phyloP scores from a whole-genome alignment of 2,113 vertebrate species.

The Apus apus region DNA sequence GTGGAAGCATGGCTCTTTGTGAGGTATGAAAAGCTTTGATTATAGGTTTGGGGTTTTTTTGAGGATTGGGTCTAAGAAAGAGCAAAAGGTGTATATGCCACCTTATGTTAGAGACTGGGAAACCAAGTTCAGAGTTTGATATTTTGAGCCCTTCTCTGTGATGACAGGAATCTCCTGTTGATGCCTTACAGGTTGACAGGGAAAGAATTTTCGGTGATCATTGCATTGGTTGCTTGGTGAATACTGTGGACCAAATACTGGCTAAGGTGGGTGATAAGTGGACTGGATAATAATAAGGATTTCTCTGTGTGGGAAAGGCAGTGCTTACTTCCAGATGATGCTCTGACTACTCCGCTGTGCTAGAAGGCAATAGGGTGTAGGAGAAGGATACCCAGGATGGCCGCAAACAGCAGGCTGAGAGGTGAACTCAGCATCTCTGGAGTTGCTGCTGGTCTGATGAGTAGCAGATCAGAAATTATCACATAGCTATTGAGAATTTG shows the following conservation, averaged over 20 bases:
- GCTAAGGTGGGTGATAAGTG: rapidly evolving
- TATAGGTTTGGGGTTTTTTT: background rate
- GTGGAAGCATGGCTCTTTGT: background rate
- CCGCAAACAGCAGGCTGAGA: background rate
- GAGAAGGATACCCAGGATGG: background rate
- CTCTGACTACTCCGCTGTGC: background rate
- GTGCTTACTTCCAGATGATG: background rate
- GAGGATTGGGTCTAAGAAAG: background rate
- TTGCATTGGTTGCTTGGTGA: rapidly evolving
- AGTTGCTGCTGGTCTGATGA: background rate
- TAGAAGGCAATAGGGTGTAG: rapidly evolving
- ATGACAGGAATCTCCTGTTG: background rate
- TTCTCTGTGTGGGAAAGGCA: background rate
- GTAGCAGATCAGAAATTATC: background rate
- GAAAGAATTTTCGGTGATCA: background rate
- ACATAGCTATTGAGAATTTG: background rate
- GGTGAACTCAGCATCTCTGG: rapidly evolving
- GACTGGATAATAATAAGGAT: background rate
- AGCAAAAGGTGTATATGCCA: background rate
- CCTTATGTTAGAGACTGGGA: background rate
- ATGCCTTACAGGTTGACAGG: background rate
- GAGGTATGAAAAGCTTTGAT: background rate
- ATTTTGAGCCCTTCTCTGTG: background rate
- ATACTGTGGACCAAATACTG: background rate
- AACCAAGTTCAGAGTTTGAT: background rate